These are phyloP conservation scores for Psittacula derbiana DNA, from an alignment of 2,797 vertebrate species.

Conservation along the genomic window DNA sequence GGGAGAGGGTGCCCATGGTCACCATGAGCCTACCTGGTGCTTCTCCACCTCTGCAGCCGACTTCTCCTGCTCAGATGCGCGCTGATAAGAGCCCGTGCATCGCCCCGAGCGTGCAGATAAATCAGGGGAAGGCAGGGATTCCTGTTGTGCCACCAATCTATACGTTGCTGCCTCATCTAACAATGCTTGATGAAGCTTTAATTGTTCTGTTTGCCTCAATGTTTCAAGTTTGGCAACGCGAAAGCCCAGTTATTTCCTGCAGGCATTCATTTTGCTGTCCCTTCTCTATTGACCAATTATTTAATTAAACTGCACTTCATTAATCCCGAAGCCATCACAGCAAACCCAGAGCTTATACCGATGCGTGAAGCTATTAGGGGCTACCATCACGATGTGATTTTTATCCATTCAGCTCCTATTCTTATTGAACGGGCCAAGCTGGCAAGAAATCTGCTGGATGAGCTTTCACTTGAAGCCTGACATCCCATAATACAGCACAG, in stretches of 20 bases:
- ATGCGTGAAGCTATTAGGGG: conserved; percentile 54
- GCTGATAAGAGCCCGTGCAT: neutral
- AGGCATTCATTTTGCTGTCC: conserved; percentile 65
- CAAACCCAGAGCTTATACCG: conserved; percentile 1
- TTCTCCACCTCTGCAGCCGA: neutral
- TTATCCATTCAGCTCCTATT: conserved; percentile 52
- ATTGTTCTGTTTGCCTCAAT: conserved; percentile 73
- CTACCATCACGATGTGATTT: conserved; percentile 6
- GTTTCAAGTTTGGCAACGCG: conserved; percentile 66
- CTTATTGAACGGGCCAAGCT: conserved; percentile 65
- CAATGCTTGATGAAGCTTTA: conserved; percentile 64
- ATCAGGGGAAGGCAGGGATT: conserved; percentile 1
- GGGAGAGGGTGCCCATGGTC: neutral
- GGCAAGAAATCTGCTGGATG: conserved; percentile 57
- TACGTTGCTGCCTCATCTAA: conserved; percentile 13
- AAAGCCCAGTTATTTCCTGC: conserved; percentile 62
- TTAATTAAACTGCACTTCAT: conserved; percentile 78
- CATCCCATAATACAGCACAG: conserved; percentile 67
- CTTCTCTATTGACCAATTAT: conserved; percentile 76
- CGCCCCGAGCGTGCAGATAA: neutral
- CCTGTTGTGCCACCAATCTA: conserved; percentile 30
- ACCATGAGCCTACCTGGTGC: neutral
- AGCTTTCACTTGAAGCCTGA: conserved; percentile 58
- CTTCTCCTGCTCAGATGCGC: conserved; percentile 5
- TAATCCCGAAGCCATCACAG: conserved; percentile 65